Conservation (phyloP, 2,888 invertebrate genomes). For the Thera obeliscata region DNA sequence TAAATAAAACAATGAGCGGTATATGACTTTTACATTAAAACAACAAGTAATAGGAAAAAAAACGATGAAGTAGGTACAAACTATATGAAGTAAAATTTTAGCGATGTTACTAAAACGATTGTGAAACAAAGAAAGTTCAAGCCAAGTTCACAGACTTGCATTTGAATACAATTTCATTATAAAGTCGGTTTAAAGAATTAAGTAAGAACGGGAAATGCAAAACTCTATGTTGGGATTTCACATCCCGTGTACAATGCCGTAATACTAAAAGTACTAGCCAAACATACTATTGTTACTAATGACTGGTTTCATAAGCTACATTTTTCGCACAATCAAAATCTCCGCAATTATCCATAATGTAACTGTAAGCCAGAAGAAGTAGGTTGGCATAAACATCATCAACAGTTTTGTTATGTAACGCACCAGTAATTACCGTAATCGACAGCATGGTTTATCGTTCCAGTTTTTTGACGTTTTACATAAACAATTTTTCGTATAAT, state of each 20-base stretch:
- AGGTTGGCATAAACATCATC: slow-evolving; percentile 28
- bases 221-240: slow-evolving; percentile 43
- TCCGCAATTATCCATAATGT: slow-evolving; percentile 29
- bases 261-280: slow-evolving; percentile 16
- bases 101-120: slow-evolving; percentile 18
- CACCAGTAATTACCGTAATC: slow-evolving; percentile 47
- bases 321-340: slow-evolving; percentile 28
- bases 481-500: slow-evolving; percentile 28
- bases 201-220: slow-evolving; percentile 32
- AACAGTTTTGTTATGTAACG: slow-evolving; percentile 47
- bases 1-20: not conserved
- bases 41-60: not conserved
- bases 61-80: not conserved
- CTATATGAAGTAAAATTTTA: not conserved
- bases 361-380: slow-evolving; percentile 23
- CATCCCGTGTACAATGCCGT: slow-evolving; percentile 41
- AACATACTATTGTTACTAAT: slow-evolving; percentile 30
- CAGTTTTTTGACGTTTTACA: slow-evolving; percentile 49
- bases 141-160: slow-evolving; percentile 34
- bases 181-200: slow-evolving; percentile 28
- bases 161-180: slow-evolving; percentile 38
- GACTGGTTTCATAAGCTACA: slow-evolving; percentile 32
- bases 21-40: not conserved
- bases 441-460: slow-evolving; percentile 43
- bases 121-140: slow-evolving; percentile 32